phyloP scores from a whole-genome alignment of 2,113 vertebrate genomes.

The Glaucidium brasilianum region DNA sequence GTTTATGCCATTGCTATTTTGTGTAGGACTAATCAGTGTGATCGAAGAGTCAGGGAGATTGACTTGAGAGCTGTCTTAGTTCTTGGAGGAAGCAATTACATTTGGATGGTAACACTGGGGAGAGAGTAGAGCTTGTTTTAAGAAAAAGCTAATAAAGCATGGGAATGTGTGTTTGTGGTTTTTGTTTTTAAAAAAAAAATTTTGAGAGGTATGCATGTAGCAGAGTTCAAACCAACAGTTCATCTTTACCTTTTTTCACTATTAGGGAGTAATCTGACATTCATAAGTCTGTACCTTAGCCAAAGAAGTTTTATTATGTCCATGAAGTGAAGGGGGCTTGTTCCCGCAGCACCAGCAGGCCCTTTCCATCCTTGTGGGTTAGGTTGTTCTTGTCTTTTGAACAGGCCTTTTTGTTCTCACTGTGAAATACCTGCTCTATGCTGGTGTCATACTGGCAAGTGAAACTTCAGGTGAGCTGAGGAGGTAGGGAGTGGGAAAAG shows the following conservation, averaged over 20 bases:
- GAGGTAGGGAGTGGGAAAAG: not conserved
- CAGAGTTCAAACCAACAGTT: not conserved
- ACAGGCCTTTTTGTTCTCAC: not conserved
- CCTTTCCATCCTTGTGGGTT: not conserved
- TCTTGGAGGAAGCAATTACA: not conserved
- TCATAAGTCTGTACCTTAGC: not conserved
- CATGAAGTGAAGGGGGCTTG: not conserved
- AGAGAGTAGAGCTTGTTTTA: not conserved
- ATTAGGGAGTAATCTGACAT: not conserved
- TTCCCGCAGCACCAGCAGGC: not conserved
- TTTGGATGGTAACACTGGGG: not conserved
- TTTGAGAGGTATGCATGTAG: not conserved
- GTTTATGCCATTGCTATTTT: not conserved
- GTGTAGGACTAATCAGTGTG: not conserved
- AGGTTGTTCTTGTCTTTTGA: not conserved
- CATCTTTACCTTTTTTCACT: not conserved
- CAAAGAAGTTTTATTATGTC: not conserved
- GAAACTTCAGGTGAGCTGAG: not conserved
- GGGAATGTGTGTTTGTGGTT: rapidly evolving
- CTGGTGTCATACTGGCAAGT: not conserved
- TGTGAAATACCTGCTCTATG: not conserved
- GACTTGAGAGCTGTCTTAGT: not conserved
- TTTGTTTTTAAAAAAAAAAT: not conserved
- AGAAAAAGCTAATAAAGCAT: not conserved
- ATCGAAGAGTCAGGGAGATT: not conserved